Base-by-base conservation (phyloP, 2,888 invertebrate species). In the Agonopterix subpropinquella region DNA sequence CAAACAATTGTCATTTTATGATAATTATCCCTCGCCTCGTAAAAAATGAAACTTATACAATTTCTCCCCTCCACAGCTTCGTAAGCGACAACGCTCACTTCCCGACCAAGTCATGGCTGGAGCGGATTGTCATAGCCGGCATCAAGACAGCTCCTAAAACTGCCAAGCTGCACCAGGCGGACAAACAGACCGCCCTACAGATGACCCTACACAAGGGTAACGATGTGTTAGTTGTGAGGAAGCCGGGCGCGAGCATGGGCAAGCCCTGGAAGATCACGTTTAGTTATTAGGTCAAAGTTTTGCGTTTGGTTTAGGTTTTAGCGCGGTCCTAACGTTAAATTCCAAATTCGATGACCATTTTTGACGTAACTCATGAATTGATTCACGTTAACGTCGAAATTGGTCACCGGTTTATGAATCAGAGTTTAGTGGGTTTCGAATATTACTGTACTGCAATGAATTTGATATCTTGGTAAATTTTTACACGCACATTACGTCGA, bases 41-140 rank as follows among this genome's bases (percentile, higher is more conserved):
- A 8, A 13, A 1, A 15, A 43, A 43, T 15, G 8, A 18, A 15
- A n/a, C 35, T 35, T 35, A 1, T 36, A 3, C 3, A 37, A 37
- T 37, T 39, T 13, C 10, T 28, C 47, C 45, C 46, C 43, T 8
- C 28, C 28, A 18, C 70, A 84, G 85, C 7, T 91, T 94, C 59
- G 84, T 92, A 28, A 90, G 93, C 77, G 87, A 91, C 44, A 84
- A 90, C 55, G 92, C 94, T 0, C 89, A 85, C 11, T 97, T 92
- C 73, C 89, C 91, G 4, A 96, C 96, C 0, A 90, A 92, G 47
- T 93, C 96, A 15, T 98, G 97, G 97, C 84, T 98, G 45, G 98
- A 98, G 77, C 92, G 95, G 51, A 92, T 98, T 2, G 92, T 97
- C 0, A 92, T 98, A 52, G 90, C 95, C 13, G 97, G 97, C 37